Conservation (phyloP, 1,140 invertebrate species). For the Lycorma delicatula region DNA sequence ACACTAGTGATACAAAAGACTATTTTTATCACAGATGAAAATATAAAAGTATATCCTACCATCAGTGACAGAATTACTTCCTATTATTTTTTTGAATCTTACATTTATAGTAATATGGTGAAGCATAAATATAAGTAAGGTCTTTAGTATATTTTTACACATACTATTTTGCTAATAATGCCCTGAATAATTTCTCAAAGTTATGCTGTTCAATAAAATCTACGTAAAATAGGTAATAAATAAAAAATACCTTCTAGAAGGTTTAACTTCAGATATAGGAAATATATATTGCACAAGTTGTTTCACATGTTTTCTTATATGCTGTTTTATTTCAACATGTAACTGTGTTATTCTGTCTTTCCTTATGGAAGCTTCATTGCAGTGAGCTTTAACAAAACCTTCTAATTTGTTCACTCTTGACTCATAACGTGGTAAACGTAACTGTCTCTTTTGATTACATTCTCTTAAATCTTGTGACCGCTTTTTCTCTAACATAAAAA, state of each 20-base stretch:
- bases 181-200: conserved; percentile 5
- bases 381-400: conserved; percentile 44
- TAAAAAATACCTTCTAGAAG: conserved; percentile 39
- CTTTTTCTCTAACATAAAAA: conserved; percentile 35
- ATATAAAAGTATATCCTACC: no score
- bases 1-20: no score
- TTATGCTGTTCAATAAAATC: no score
- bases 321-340: conserved; percentile 48
- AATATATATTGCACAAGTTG: conserved; percentile 70
- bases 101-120: background rate
- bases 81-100: background rate
- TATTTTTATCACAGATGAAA: no score
- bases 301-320: conserved; percentile 51
- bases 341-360: conserved; percentile 27
- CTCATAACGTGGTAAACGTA: conserved; percentile 49
- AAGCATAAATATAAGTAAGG: background rate
- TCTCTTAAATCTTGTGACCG: conserved; percentile 43
- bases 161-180: background rate
- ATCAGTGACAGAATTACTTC: background rate
- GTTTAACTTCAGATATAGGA: conserved; percentile 53
- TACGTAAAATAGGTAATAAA: conserved; percentile 11
- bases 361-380: conserved; percentile 39
- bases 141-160: background rate
- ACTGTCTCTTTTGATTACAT: conserved; percentile 46
- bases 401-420: conserved; percentile 51